phyloP scores from a whole-genome alignment of 2,113 vertebrate genomes.

The Paratilapia polleni region DNA sequence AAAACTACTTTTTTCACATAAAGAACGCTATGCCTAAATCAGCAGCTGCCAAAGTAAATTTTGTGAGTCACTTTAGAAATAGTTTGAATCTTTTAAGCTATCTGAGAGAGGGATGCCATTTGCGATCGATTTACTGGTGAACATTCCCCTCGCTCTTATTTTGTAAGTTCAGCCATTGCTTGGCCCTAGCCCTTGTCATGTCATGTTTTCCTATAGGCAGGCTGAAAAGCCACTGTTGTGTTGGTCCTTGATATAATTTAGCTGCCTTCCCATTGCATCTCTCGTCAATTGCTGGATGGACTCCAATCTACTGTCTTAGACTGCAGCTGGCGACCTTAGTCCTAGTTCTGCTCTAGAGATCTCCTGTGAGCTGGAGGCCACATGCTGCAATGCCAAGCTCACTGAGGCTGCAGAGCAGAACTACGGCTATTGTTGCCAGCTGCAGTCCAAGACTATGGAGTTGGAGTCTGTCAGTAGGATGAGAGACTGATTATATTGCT shows the following conservation, averaged over 20 bases:
- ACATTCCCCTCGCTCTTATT: not conserved
- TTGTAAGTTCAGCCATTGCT: not conserved
- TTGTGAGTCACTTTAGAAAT: no score
- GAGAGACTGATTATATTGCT: not conserved
- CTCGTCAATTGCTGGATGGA: not conserved
- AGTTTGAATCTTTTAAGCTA: no score
- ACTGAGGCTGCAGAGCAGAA: not conserved
- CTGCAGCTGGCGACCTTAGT: not conserved
- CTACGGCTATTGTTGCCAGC: not conserved
- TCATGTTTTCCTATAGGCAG: not conserved
- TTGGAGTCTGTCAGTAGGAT: not conserved
- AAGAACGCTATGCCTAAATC: no score
- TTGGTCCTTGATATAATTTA: not conserved
- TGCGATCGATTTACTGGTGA: not conserved
- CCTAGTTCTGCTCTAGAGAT: not conserved
- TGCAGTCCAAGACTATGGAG: not conserved
- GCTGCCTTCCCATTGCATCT: not conserved
- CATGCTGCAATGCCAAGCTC: not conserved
- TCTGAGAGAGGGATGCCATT: no score
- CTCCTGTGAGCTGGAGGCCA: not conserved
- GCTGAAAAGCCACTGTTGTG: not conserved
- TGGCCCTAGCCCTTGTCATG: not conserved
- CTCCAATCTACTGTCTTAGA: not conserved
- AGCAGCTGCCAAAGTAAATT: no score
- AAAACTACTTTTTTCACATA: no score